These are phyloP conservation scores for Muscicapa comitata DNA, from an alignment of 2,797 vertebrate species.

Conservation along the genomic window DNA sequence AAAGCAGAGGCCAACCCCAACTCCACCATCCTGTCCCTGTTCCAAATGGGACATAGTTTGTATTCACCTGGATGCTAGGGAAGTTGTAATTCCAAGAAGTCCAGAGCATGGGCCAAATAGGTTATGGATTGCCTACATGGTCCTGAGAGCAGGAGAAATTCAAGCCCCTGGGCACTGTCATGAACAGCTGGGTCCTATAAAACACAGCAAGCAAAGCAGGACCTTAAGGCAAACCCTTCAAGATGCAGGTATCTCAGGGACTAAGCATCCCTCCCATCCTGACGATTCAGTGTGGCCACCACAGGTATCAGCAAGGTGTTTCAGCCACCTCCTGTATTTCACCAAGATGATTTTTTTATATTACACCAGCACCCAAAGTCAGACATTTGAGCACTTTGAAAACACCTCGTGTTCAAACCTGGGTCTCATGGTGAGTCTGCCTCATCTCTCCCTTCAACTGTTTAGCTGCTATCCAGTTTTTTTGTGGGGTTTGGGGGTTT, in stretches of 20 bases:
- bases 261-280: not conserved
- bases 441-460: not conserved
- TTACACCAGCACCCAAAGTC: not conserved
- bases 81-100: not conserved
- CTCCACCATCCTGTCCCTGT: not conserved
- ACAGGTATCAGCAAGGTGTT: not conserved
- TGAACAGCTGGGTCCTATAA: not conserved
- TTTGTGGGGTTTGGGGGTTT: fast-evolving
- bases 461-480: not conserved
- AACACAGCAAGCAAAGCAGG: not conserved
- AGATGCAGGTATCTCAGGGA: not conserved
- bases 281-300: not conserved
- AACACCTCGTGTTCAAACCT: not conserved
- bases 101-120: not conserved
- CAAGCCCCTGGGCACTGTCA: fast-evolving
- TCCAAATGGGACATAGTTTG: not conserved
- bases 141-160: not conserved
- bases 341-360: not conserved
- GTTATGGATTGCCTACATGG: not conserved
- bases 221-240: not conserved
- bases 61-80: not conserved
- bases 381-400: not conserved
- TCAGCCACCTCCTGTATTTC: not conserved
- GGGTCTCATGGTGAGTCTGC: fast-evolving
- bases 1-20: not conserved